Conservation (phyloP, 2,113 vertebrate species). For the zebrafish (Danio rerio) region DNA sequence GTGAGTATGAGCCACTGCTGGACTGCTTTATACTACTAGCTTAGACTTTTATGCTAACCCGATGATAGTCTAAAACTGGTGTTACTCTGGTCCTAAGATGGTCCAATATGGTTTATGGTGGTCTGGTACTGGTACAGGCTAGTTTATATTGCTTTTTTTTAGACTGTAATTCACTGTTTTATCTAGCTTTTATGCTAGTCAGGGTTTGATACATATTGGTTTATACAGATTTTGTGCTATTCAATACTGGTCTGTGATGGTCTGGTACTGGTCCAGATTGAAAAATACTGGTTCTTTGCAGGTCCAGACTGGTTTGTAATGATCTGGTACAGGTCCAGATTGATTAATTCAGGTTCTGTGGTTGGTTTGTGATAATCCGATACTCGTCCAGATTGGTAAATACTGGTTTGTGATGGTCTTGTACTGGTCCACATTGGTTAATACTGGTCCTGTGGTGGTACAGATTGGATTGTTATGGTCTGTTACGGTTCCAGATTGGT, state of each 20-base stretch:
- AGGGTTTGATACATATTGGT: background rate
- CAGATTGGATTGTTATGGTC: background rate
- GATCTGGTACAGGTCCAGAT: background rate
- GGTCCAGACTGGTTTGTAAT: background rate
- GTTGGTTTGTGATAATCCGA: background rate
- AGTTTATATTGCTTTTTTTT: background rate
- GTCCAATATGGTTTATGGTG: no score
- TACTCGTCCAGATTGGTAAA: background rate
- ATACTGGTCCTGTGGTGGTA: rapidly evolving
- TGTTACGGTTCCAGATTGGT: background rate
- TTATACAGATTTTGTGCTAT: background rate
- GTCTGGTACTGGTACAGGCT: background rate
- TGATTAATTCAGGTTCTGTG: background rate
- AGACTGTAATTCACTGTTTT: no score
- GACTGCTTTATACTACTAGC: no score
- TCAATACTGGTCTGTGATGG: background rate
- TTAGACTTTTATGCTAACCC: no score
- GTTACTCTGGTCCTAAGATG: background rate
- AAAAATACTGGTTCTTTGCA: background rate
- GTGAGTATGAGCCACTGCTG: slow-evolving; percentile 29
- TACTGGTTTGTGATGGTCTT: background rate
- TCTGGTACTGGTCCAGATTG: background rate
- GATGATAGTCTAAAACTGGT: background rate
- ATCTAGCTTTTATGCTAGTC: no score
- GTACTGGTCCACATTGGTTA: background rate